Percentiles rank a stretch among this genome's conserved stretches.
phyloP scores from a whole-genome alignment of 2,113 vertebrate species.

The Salvator merianae region DNA sequence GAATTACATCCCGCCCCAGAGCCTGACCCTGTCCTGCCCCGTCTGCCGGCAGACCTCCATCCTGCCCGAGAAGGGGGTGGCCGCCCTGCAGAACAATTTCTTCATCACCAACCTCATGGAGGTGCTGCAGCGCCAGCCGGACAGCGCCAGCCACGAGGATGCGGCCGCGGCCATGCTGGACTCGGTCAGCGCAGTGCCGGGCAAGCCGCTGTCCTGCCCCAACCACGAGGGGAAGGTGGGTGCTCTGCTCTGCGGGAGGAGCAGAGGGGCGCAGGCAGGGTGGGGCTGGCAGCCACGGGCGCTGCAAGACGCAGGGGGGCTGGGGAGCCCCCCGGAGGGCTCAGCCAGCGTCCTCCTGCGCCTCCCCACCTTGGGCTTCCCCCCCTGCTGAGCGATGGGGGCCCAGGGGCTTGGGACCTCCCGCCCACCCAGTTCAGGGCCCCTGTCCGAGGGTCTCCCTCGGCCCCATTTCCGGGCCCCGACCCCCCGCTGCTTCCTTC shows the following conservation, averaged over 20 bases:
- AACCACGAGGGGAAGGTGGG: conserved; percentile 93
- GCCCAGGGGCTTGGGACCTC: neutral
- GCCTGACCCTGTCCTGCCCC: conserved; percentile 90
- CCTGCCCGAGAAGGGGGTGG: conserved; percentile 90
- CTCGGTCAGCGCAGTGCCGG: conserved; percentile 82
- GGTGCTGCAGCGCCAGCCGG: conserved; percentile 86
- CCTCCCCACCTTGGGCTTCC: accelerated
- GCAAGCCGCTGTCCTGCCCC: conserved; percentile 89
- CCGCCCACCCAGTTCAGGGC: neutral
- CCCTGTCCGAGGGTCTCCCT: neutral
- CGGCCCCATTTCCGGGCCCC: neutral
- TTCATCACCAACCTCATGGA: conserved; percentile 98
- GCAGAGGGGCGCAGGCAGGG: neutral
- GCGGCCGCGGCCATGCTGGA: conserved; percentile 73
- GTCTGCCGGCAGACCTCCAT: conserved; percentile 95
- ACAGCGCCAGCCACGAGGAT: conserved; percentile 72
- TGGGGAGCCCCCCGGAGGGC: neutral
- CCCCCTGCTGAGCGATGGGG: neutral
- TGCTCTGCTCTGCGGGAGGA: neutral
- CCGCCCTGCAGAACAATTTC: conserved; percentile 94
- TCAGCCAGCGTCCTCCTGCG: no score
- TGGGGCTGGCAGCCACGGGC: neutral
- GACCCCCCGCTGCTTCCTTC: neutral
- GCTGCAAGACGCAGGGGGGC: no score
- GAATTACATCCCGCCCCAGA: conserved; percentile 94